Conservation (phyloP, 2,888 invertebrate species). For the Brachyopa scutellaris region DNA sequence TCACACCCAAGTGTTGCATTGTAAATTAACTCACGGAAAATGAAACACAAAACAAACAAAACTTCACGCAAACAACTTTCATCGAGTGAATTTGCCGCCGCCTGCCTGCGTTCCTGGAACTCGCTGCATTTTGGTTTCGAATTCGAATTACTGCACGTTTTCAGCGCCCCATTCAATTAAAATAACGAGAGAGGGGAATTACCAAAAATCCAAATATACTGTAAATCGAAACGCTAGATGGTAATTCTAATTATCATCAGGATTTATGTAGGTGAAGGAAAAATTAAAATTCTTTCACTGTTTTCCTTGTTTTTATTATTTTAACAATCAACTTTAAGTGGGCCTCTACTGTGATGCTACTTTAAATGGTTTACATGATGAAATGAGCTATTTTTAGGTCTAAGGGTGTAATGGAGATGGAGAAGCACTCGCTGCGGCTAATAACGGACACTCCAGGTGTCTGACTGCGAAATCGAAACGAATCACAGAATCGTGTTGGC, state of each 20-base stretch:
- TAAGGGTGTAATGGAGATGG: too few relatives aligned
- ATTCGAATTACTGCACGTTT: constrained; percentile 2
- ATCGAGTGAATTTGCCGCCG: too few relatives aligned
- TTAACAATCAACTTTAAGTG: background rate
- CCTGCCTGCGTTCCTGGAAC: too few relatives aligned
- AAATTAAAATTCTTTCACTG: background rate
- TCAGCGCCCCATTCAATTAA: background rate
- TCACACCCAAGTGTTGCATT: background rate
- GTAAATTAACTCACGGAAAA: constrained; percentile 17
- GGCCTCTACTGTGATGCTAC: background rate
- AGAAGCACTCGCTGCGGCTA: too few relatives aligned
- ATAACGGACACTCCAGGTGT: constrained; percentile 15
- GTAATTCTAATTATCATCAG: background rate
- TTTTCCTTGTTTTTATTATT: background rate
- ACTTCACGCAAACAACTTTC: too few relatives aligned
- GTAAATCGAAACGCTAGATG: background rate
- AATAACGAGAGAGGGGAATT: background rate
- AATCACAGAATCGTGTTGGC: constrained; percentile 19
- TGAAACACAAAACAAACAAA: background rate
- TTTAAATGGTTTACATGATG: constrained; percentile 8
- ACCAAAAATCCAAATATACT: constrained; percentile 10
- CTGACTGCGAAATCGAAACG: background rate
- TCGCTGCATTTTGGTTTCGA: background rate
- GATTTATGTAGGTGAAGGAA: constrained; percentile 1
- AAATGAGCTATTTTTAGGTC: constrained; percentile 30